A percentile compares a stretch with the other conserved stretches of the same genome.
Evolutionary conservation across 1,140 invertebrate species (phyloP).

Genomic region (Danaus plexippus): DNA sequence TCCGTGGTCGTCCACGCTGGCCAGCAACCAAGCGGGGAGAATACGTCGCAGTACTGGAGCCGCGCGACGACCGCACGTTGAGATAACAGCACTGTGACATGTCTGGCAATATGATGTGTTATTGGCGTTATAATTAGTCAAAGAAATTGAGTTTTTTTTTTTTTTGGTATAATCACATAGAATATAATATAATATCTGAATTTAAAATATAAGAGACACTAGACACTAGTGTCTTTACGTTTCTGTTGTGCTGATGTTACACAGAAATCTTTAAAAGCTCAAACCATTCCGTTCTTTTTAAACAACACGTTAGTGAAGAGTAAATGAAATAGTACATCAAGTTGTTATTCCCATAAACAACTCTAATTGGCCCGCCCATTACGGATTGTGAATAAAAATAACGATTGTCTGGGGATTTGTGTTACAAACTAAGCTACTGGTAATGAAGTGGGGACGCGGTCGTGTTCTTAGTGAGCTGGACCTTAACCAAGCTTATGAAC

Average conservation of each 20-base stretch:
- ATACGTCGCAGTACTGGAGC: conserved; percentile 39
- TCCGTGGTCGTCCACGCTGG: conserved; percentile 43
- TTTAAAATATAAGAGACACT: conserved; percentile 26
- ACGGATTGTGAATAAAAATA: conserved; percentile 21
- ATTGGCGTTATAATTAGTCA: too few relatives aligned
- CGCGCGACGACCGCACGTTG: conserved; percentile 33
- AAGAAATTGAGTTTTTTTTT: too few relatives aligned
- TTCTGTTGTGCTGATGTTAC: conserved; percentile 9
- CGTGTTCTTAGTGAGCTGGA: conserved; percentile 24
- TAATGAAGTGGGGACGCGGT: conserved; percentile 20
- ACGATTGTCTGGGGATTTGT: conserved; percentile 23
- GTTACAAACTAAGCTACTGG: conserved; percentile 24
- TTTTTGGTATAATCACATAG: not conserved
- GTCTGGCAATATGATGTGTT: conserved; percentile 32
- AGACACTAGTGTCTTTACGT: conserved; percentile 19
- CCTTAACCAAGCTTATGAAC: conserved; percentile 18
- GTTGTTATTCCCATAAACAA: conserved; percentile 22
- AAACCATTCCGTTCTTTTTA: conserved; percentile 19
- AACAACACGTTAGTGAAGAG: conserved; percentile 22
- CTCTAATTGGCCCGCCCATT: conserved; percentile 28
- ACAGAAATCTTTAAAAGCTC: conserved; percentile 19
- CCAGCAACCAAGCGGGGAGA: conserved; percentile 50
- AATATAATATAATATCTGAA: too few relatives aligned
- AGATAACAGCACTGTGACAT: conserved; percentile 36
- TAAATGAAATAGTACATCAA: conserved; percentile 9